Percentiles rank a stretch among this genome's conserved stretches.
phyloP scores from a whole-genome alignment of 2,113 vertebrate species.

The Sinocyclocheilus anshuiensis region DNA sequence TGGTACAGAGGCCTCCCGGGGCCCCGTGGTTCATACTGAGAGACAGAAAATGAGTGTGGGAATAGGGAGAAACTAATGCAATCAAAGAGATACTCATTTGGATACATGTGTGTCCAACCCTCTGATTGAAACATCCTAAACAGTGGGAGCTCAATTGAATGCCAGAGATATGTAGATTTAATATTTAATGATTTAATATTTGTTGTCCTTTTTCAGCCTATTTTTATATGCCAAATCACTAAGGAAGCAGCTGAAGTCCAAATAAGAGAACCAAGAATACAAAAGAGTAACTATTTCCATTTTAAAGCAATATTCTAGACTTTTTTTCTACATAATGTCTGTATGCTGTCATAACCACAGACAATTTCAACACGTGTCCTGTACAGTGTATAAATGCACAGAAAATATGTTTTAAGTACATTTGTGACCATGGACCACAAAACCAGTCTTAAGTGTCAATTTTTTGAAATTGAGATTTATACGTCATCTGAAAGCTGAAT shows the following conservation, averaged over 20 bases:
- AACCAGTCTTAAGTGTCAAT: too few relatives aligned
- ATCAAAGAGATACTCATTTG: background rate
- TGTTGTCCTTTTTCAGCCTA: background rate
- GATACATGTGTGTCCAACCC: background rate
- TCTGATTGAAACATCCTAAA: background rate
- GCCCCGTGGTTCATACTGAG: slow-evolving; percentile 97
- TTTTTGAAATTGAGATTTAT: too few relatives aligned
- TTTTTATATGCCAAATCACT: background rate
- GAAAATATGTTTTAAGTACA: too few relatives aligned
- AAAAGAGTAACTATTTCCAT: background rate
- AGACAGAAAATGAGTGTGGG: slow-evolving; percentile 13
- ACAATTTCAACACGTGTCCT: background rate
- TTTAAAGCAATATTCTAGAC: background rate
- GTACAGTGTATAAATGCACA: too few relatives aligned
- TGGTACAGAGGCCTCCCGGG: slow-evolving; percentile 99
- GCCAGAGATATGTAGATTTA: background rate
- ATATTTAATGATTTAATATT: background rate
- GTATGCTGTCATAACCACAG: background rate
- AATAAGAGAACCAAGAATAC: background rate
- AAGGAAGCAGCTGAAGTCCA: background rate
- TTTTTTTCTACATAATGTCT: background rate
- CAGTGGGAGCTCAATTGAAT: background rate
- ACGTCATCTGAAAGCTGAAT: too few relatives aligned
- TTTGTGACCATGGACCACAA: too few relatives aligned
- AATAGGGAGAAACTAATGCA: background rate